Conservation (phyloP, 1,140 invertebrate species). For the Diorhabda elongata region DNA sequence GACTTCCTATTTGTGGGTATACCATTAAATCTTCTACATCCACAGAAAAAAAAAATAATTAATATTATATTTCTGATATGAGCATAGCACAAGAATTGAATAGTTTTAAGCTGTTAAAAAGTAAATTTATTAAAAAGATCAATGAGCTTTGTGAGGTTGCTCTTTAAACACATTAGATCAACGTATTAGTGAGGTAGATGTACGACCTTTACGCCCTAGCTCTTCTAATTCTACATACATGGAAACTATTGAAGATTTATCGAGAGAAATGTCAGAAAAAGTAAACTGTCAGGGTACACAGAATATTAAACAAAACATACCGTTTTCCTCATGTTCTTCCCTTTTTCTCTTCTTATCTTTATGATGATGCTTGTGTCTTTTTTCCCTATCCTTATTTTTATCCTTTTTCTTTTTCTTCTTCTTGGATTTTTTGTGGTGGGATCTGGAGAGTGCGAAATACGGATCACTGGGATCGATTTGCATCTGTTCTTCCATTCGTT, state of each 20-base stretch:
- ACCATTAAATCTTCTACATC: slow-evolving; percentile 15
- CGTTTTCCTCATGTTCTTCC: slow-evolving; percentile 48
- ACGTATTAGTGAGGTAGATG: no score
- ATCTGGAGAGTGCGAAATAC: slow-evolving; percentile 29
- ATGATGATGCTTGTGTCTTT: slow-evolving; percentile 70
- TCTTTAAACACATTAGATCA: no score
- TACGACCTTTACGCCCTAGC: no score
- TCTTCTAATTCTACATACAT: no score
- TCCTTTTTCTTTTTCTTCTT: slow-evolving; percentile 80
- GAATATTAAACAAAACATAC: neutral
- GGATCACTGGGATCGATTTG: slow-evolving; percentile 34
- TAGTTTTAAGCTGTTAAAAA: no score
- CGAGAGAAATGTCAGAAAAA: no score
- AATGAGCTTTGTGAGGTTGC: no score
- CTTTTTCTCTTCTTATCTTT: slow-evolving; percentile 60
- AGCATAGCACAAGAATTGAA: no score
- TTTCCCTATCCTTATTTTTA: slow-evolving; percentile 56
- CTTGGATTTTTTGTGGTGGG: slow-evolving; percentile 56
- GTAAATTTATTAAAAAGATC: no score
- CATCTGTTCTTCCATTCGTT: slow-evolving; percentile 26
- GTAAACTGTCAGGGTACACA: neutral
- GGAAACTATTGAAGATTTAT: no score
- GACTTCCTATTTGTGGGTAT: slow-evolving; percentile 26
- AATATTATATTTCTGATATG: no score
- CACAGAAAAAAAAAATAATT: neutral